Evolutionary conservation across 2,113 vertebrate species (phyloP).

Genomic region (Camarhynchus parvulus): DNA sequence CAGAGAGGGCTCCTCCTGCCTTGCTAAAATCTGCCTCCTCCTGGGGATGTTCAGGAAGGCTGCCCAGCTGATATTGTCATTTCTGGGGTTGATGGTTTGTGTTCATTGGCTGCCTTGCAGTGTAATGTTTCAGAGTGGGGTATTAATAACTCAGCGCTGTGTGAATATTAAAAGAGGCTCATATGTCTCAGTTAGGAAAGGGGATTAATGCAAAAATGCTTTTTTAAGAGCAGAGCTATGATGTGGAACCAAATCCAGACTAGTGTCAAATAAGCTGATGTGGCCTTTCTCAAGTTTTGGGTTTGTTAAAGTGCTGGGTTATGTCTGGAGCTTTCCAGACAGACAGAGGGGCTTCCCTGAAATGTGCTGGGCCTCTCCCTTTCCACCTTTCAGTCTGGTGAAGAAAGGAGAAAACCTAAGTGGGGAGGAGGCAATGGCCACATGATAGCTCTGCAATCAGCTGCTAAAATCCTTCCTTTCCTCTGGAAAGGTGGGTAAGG

Average conservation of each 20-base stretch:
- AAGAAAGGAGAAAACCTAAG: background rate
- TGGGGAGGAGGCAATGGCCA: background rate
- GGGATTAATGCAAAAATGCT: conserved; percentile 24
- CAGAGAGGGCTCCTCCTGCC: background rate
- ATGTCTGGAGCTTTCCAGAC: background rate
- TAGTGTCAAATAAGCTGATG: background rate
- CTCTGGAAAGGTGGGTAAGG: background rate
- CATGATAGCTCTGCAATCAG: background rate
- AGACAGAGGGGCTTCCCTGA: background rate
- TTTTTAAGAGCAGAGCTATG: conserved; percentile 58
- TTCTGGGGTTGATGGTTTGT: background rate
- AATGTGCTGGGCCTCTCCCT: background rate
- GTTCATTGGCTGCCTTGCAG: background rate
- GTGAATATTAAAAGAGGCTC: conserved; percentile 22
- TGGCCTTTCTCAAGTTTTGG: background rate
- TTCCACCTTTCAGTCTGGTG: background rate
- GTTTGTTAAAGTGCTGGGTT: rapidly evolving
- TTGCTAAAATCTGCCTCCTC: conserved; percentile 3
- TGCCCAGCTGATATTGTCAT: background rate
- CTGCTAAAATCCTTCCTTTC: background rate
- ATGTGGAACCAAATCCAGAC: conserved; percentile 16
- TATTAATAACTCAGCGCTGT: conserved; percentile 5
- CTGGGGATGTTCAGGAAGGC: background rate
- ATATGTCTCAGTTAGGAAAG: conserved; percentile 8
- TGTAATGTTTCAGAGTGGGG: background rate